Conservation (phyloP, 2,797 vertebrate species). For the Protonibea diacanthus region DNA sequence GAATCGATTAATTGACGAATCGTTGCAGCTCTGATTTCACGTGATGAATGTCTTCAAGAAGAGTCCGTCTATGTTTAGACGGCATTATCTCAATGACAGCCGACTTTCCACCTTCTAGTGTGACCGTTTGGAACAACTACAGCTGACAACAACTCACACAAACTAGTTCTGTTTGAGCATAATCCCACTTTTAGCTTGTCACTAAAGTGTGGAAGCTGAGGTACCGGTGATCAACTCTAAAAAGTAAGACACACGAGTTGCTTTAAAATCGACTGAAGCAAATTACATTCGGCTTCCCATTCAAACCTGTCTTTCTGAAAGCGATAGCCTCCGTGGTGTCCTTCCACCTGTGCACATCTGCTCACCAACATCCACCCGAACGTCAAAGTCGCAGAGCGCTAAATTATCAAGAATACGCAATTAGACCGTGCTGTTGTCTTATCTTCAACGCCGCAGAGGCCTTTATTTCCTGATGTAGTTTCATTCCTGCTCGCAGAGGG, state of each 20-base stretch:
- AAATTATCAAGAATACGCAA: neutral
- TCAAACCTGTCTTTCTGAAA: neutral
- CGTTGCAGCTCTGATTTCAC: neutral
- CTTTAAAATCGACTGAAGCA: slow-evolving; percentile 20
- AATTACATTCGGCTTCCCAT: neutral
- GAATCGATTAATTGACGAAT: no score
- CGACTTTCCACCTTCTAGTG: neutral
- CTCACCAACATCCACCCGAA: neutral
- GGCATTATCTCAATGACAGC: neutral
- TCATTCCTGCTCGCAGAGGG: neutral
- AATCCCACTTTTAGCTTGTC: neutral
- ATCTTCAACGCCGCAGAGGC: neutral
- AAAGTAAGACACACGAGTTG: slow-evolving; percentile 1
- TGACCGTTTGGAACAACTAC: neutral
- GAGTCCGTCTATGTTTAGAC: neutral
- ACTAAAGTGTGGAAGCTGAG: neutral
- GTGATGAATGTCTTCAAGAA: no score
- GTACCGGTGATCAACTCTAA: neutral
- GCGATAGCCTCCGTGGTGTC: neutral
- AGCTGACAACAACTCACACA: neutral
- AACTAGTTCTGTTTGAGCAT: neutral
- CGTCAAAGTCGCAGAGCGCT: neutral
- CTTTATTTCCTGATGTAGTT: neutral
- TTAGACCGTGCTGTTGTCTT: neutral
- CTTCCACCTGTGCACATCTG: slow-evolving; percentile 13